phyloP scores from a whole-genome alignment of 2,113 vertebrate genomes.

The Apistogramma diplotaenia region DNA sequence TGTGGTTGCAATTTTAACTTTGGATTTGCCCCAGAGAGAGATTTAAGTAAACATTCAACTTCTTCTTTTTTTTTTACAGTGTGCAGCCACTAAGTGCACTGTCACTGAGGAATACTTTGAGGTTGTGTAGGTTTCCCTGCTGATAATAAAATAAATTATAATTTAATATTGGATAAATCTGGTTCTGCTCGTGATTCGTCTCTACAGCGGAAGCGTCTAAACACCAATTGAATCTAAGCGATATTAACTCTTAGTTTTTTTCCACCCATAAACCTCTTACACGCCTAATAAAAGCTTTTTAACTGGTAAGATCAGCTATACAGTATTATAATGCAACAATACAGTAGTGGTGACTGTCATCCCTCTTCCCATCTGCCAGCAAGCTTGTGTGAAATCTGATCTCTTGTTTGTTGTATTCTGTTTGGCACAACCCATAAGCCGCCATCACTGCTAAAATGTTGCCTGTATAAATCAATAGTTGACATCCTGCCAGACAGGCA shows the following conservation, averaged over 20 bases:
- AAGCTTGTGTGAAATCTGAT: constrained; percentile 63
- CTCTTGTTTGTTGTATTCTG: constrained; percentile 74
- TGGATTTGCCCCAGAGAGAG: too few relatives aligned
- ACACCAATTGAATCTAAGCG: background rate
- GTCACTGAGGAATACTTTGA: background rate
- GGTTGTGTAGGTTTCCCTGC: background rate
- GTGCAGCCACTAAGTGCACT: background rate
- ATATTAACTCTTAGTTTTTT: background rate
- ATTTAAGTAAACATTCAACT: background rate
- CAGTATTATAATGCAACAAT: background rate
- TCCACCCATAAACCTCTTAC: background rate
- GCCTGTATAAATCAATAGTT: constrained; percentile 74
- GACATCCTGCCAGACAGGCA: constrained; percentile 72
- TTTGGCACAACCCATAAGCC: constrained; percentile 64
- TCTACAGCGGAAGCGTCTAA: background rate
- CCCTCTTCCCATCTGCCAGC: constrained; percentile 34
- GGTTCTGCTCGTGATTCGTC: background rate
- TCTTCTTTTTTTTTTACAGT: background rate
- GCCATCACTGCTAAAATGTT: constrained; percentile 72
- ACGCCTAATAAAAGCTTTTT: background rate
- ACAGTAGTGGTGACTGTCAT: constrained; percentile 26
- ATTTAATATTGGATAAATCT: background rate
- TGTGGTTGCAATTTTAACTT: background rate
- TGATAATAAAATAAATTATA: background rate
- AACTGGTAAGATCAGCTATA: background rate